Percentiles rank a stretch among this genome's conserved stretches.
Evolutionary conservation across 2,888 invertebrate genomes (phyloP).

Genomic region (Criorhina ranunculi): DNA sequence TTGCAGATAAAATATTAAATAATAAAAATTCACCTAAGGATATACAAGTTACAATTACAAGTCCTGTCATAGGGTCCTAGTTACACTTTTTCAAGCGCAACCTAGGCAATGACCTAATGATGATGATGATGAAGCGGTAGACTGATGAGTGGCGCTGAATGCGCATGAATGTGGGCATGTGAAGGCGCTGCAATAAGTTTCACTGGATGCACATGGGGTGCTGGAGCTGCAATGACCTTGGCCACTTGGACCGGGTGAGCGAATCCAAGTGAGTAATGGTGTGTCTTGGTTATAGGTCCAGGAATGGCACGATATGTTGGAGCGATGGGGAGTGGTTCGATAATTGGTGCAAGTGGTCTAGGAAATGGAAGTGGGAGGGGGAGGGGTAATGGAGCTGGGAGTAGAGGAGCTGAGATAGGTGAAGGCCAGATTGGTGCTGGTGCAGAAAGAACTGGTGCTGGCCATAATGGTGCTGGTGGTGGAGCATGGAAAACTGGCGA

Average conservation of each 20-base stretch:
- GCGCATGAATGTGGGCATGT: constrained; percentile 61
- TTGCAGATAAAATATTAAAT: constrained; percentile 26
- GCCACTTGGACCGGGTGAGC: constrained; percentile 80
- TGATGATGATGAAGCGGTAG: constrained; percentile 79
- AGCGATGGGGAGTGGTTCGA: constrained; percentile 80
- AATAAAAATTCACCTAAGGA: constrained; percentile 14
- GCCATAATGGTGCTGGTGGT: constrained; percentile 71
- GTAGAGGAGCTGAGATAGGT: constrained; percentile 74
- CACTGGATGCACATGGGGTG: constrained; percentile 79
- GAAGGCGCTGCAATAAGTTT: constrained; percentile 78
- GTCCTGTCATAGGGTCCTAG: constrained; percentile 17
- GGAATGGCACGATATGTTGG: constrained; percentile 81
- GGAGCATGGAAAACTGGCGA: constrained; percentile 45
- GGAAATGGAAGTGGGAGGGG: constrained; percentile 74
- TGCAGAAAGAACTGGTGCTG: constrained; percentile 55
- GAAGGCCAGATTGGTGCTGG: constrained; percentile 65
- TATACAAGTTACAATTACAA: background rate
- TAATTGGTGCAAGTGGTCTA: constrained; percentile 75
- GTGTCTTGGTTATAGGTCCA: constrained; percentile 82
- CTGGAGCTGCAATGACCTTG: constrained; percentile 77
- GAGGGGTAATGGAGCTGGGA: constrained; percentile 73
- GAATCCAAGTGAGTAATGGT: constrained; percentile 82
- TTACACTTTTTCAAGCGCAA: constrained; percentile 5
- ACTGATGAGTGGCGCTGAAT: constrained; percentile 54
- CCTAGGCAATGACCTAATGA: constrained; percentile 72